Base-by-base conservation (phyloP, 1,140 invertebrate species). In the Dinoponera quadriceps region DNA sequence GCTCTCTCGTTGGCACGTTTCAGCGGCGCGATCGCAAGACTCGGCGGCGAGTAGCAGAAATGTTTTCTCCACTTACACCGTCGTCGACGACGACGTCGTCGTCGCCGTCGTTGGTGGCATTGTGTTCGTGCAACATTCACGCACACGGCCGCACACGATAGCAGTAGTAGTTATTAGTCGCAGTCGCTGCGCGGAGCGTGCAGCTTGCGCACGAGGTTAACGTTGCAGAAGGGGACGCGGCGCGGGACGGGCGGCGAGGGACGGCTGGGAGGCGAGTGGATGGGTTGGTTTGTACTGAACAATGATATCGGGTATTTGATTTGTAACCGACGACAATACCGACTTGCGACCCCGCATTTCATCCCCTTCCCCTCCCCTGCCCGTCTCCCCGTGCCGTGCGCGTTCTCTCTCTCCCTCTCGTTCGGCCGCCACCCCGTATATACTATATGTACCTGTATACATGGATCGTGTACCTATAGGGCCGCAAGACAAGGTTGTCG, bases 281-380 rank as follows among this genome's bases (percentile, higher is more conserved):
- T 74, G 83, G 84, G 81, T 85, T 85, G 86, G 87, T 84, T 88
- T 81, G 86, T 90, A 91, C 75, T 85, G 91, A 91, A 92, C 91
- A 92, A 92, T 91, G 91, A 93, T 92, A 92, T 92, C 90, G 91
- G 91, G 90, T 92, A 92, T 93, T 92, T 92, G 92, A 92, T 92
- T 93, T 92, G 92, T 90, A 92, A 92, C 90, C 91, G 91, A 92
- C 91, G 91, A 92, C 92, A 92, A 92, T 93, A 90, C 88, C 85
- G 87, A 87, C 88, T 90, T 90, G 85, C 88, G 88, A 88, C 85
- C 88, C 88, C 78, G 88, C 85, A 87, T 90, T 88, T 89, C 88
- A 87, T 87, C 77, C 87, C 80, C 66, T 83, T 84, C 82, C 85
- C 68, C 83, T 20, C 84, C 55, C 75, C 75, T 66, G 72, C 44